Base-by-base conservation (phyloP, 2,888 invertebrate species). In the Drosophila pegasa region DNA sequence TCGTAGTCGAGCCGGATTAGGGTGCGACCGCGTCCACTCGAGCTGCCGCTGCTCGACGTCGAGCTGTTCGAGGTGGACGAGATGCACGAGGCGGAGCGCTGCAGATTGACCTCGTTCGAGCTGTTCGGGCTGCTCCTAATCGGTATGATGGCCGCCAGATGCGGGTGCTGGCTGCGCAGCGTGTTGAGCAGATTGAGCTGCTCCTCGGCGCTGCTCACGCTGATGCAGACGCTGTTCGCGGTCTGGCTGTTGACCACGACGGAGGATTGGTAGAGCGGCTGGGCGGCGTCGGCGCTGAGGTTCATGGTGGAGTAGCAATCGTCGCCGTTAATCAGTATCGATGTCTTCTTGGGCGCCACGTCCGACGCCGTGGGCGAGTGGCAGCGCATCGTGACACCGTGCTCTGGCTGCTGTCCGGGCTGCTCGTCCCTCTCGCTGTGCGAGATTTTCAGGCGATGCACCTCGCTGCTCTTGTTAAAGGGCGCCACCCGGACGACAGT, bases 281-380 rank as follows among this genome's bases (percentile, higher is more conserved):
- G 94, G 10, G 86, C 79, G 3, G 89, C 80, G 84, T 95, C 94
- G 85, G 94, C 94, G 79, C 93, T 95, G 2, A 95, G 95, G 90
- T 95, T 95, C 92, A 95, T 95, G 18, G 95, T 95, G 48, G 95
- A 95, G 88, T 95, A 96, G 92, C 94, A 96, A 92, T 94, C 95
- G 90, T 94, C 95, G 56, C 94, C 95, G 89, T 93, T 95, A 87
- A 96, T 96, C 93, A 95, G 93, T 82, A 96, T 96, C 14, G 96
- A 96, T 18, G 96, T 94, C 90, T 93, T 95, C 93, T 94, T 94
- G 80, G 94, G 93, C 14, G 82, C 80, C 43, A 65, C 84, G 56
- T 74, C 83, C 58, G 61, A 18, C 12, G 14, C 81, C 52, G 7
- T 9, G 0, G 63, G 18, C 6, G 55, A 33, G 33, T 40, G 51